Base-by-base conservation (phyloP, 2,888 invertebrate genomes). In the Diploptera punctata region DNA sequence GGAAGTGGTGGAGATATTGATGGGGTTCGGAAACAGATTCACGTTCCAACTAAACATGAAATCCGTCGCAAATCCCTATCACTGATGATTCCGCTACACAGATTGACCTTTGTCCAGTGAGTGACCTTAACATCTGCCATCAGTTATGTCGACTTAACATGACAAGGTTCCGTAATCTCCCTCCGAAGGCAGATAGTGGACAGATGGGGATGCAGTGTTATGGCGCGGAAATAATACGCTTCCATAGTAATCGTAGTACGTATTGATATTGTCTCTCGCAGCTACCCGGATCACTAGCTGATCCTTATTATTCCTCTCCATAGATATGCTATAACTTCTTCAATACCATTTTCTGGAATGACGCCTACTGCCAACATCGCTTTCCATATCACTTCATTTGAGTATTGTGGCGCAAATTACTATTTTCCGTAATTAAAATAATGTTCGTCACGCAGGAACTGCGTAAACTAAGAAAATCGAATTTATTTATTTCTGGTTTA, bases 81-180 rank as follows among this genome's bases (percentile, higher is more conserved):
- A 38, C 38, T 33, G 61, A 61, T 19, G 61, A 31, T 31, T 57
- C 57, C 57, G 29, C 57, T 57, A 29, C n/a, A 57, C 57, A 57
- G 47, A 43, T 24, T 65, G 65, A 65, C 65, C 65, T 65, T 65
- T 65, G 65, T 65, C 65, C 65, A 65, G 31, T 18, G 44, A 26
- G 19, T 61, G 61, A 38, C 61, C 61, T 61, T 61, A 61, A 61
- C 61, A 65, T 65, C 65, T 65, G 65, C 65, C 65, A 65, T 65
- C 65, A 65, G 65, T 65, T 44, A 65, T 29, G 65, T 61, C 61
- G 61, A n/a, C 61, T 61, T 61, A 38, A 33, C 61, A 19, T 61
- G 61, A 61, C 61, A 61, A 61, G 61, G 65, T 18, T 65, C 18
- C 29, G n/a, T 65, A 26, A 65, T 24, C 65, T 38, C 26, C 54